Conservation (phyloP, 2,113 vertebrate species). For the Enhydra lutris region DNA sequence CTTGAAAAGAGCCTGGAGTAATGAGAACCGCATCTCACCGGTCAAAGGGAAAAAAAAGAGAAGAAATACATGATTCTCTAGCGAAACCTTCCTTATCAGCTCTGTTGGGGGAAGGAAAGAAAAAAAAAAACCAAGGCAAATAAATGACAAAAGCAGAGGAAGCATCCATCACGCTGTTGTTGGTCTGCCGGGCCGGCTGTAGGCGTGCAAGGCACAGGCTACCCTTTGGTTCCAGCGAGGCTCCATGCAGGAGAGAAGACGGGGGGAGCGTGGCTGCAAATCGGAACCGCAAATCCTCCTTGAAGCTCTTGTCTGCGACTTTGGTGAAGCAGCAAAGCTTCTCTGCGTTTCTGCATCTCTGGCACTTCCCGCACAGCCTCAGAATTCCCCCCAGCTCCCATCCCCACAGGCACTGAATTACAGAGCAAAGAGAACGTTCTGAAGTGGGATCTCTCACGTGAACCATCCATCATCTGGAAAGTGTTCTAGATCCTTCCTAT, state of each 20-base stretch:
- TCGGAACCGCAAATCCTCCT: not conserved
- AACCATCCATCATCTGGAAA: not conserved
- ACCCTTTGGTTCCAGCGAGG: not conserved
- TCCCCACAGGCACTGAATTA: not conserved
- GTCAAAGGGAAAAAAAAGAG: not conserved
- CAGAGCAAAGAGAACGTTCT: not conserved
- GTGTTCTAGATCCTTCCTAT: not conserved
- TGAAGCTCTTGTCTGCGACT: not conserved
- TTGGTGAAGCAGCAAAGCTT: not conserved
- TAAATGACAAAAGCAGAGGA: conserved; percentile 59
- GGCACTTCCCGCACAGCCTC: not conserved
- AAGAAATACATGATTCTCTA: conserved; percentile 41
- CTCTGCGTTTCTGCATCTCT: not conserved
- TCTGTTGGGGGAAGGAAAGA: conserved; percentile 38
- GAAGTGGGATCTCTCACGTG: not conserved
- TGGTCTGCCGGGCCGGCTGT: not conserved
- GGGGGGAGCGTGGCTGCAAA: not conserved
- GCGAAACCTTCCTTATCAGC: conserved; percentile 63
- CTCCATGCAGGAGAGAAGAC: not conserved
- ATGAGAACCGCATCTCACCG: not conserved
- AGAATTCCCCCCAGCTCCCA: not conserved
- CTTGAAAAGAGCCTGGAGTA: conserved; percentile 17
- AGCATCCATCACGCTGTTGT: conserved; percentile 44
- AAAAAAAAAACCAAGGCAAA: conserved; percentile 48
- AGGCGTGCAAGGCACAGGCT: not conserved